These are phyloP conservation scores for Micrastur ruficollis DNA, from an alignment of 2,797 vertebrate genomes.

Conservation along the genomic window DNA sequence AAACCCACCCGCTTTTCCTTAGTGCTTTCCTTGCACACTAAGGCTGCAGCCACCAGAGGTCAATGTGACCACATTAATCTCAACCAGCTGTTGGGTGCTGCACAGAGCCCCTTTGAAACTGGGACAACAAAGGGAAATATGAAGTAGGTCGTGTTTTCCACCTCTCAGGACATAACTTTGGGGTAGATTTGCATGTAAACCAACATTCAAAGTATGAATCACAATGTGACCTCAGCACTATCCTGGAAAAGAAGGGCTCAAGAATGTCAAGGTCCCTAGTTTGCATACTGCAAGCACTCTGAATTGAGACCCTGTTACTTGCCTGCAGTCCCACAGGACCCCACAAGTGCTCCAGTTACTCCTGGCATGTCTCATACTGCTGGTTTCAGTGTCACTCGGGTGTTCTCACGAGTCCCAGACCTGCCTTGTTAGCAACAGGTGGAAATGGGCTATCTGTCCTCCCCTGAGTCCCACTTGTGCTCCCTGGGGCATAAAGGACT, in stretches of 20 bases:
- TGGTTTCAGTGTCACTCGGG: background rate
- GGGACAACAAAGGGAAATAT: background rate
- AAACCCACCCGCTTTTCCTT: background rate
- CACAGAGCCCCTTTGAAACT: background rate
- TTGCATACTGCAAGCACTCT: background rate
- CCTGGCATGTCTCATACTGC: background rate
- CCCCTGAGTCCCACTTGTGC: background rate
- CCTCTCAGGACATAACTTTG: background rate
- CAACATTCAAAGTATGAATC: background rate
- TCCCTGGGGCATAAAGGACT: background rate
- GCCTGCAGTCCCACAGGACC: background rate
- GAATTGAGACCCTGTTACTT: background rate
- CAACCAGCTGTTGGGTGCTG: background rate
- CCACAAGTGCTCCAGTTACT: background rate
- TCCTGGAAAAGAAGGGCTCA: background rate
- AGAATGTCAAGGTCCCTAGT: background rate
- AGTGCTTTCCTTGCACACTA: background rate
- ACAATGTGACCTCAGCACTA: background rate
- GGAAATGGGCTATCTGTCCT: background rate
- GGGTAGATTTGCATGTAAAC: background rate
- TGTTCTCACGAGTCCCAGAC: background rate
- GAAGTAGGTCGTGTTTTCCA: background rate
- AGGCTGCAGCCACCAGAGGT: slow-evolving; percentile 55
- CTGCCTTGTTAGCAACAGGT: background rate
- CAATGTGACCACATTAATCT: slow-evolving; percentile 39